Percentiles rank a stretch among this genome's conserved stretches.
Conservation (phyloP, 2,113 vertebrate species). For the Sisor rabdophorus region DNA sequence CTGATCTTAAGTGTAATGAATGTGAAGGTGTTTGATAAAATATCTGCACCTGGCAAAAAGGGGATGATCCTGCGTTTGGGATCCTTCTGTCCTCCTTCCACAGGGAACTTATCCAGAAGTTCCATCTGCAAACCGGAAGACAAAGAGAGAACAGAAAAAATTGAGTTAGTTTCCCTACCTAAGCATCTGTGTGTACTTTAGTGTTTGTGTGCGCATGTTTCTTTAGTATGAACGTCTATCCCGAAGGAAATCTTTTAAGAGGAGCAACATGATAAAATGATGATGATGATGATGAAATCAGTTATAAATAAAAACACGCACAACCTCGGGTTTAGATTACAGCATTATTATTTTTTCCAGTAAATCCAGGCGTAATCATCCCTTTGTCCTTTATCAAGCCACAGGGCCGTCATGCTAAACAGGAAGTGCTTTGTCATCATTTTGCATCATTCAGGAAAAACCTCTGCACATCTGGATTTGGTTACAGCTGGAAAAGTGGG, state of each 20-base stretch:
- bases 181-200: neutral
- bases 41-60: constrained; percentile 87
- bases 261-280: too few species aligned
- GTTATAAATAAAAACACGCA: neutral
- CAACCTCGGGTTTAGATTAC: neutral
- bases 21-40: too few species aligned
- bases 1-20: too few species aligned
- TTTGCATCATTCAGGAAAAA: constrained; percentile 1
- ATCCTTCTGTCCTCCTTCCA: constrained; percentile 98
- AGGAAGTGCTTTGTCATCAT: constrained; percentile 6
- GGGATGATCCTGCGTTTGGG: constrained; percentile 97
- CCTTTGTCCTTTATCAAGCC: neutral
- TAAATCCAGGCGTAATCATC: neutral
- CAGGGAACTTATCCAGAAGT: constrained; percentile 97
- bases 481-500: neutral
- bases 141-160: neutral
- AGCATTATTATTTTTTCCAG: neutral
- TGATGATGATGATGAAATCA: too few species aligned
- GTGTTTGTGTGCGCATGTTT: neutral
- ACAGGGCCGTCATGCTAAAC: neutral
- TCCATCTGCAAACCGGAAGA: constrained; percentile 81
- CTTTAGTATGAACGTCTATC: too few species aligned
- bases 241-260: too few species aligned
- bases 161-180: too few species aligned
- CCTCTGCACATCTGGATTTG: constrained; percentile 16